phyloP scores from a whole-genome alignment of 2,113 vertebrate species.

The Corythaixoides concolor region DNA sequence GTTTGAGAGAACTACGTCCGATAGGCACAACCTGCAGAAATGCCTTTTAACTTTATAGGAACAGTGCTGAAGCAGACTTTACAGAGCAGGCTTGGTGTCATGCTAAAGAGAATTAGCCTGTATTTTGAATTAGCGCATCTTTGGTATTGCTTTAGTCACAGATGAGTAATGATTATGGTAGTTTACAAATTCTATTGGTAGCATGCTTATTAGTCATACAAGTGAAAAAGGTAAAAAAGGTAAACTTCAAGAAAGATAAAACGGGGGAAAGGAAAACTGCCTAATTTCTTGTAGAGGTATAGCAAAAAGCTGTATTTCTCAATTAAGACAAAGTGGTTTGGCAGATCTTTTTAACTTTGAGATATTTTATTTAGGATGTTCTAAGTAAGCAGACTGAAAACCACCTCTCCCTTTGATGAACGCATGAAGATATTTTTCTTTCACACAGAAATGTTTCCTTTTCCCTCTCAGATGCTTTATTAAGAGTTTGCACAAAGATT shows the following conservation, averaged over 20 bases:
- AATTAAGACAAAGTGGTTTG: neutral
- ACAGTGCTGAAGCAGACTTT: neutral
- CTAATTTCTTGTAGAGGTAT: neutral
- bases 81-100: neutral
- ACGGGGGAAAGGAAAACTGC: neutral
- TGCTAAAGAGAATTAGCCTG: neutral
- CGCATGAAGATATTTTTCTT: neutral
- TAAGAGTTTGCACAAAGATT: constrained; percentile 28
- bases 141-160: neutral
- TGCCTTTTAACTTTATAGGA: neutral
- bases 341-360: neutral
- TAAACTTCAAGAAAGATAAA: neutral
- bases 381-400: neutral
- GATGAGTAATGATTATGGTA: neutral
- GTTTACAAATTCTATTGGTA: neutral
- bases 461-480: constrained; percentile 22
- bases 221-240: neutral
- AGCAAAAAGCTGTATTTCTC: neutral
- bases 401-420: neutral
- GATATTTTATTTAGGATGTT: neutral
- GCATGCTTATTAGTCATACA: neutral
- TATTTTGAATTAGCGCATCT: neutral
- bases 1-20: neutral
- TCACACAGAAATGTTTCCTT: neutral
- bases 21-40: neutral